Evolutionary conservation across 2,113 vertebrate genomes (phyloP), one percentile per base, ranked within the genome.

Genomic region (Thamnaconus septentrionalis): DNA sequence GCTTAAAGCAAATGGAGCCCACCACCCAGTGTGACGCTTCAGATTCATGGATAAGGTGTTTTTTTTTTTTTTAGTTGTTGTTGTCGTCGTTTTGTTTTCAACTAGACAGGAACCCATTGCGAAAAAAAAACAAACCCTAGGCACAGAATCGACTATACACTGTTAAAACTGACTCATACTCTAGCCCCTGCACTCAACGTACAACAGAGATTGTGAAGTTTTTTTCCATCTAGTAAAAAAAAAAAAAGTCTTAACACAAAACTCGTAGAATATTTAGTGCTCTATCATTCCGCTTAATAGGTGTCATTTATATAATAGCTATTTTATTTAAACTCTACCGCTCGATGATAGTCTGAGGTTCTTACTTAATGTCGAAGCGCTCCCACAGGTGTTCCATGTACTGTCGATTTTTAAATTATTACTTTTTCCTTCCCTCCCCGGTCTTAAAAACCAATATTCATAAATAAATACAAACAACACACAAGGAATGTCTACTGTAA

Each of bases 391-490:
- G 90, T 92, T 88, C 91, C 92, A 93, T 93, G 94, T 86, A 93
- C 90, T 93, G 93, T 93, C 82, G 88, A 87, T 82, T 91, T 86
- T 31, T 31, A 31, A 31, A 31, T 31, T 31, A 31, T 31, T 84
- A 88, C 85, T 84, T 77, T 59, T 78, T 62, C 69, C 55, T 60
- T 88, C 87, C 51, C 12, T 48, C 12, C n/a, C 10, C 81, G 77
- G 61, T 61, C 73, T 94, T 41, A 93, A 92, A 93, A 95, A 94
- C 86, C 91, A 93, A 93, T 94, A 95, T 95, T 95, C 93, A 98
- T 98, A 99, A 98, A 99, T 99, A 99, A 99, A 99, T 97, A 98
- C 94, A 96, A 91, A 89, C 82, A 81, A 95, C 94, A 97, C 94
- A 95, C 94, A 93, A 95, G 94, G 94, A 97, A 97, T 95, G 96